Evolutionary conservation across 2,113 vertebrate genomes (phyloP).

Genomic region (Apodemus sylvaticus): DNA sequence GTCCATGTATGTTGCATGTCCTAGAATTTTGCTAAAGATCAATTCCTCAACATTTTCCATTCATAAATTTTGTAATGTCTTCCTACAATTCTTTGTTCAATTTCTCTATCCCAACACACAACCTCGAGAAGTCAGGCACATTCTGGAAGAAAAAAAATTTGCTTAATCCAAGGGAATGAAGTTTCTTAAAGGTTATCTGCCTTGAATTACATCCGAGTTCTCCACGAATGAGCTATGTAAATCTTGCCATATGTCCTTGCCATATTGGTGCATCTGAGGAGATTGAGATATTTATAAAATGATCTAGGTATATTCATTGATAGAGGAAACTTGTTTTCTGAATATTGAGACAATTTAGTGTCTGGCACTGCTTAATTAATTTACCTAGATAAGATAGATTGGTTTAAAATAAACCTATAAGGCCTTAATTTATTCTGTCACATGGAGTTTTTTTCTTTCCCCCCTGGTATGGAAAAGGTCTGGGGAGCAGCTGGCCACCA

Average conservation of each 20-base stretch:
- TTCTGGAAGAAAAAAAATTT: not conserved
- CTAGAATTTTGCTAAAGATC: conserved; percentile 41
- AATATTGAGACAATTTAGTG: conserved; percentile 50
- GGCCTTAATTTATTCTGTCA: not conserved
- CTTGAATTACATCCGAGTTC: conserved; percentile 61
- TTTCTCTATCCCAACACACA: not conserved
- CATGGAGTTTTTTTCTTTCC: no score
- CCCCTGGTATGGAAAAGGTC: conserved; percentile 51
- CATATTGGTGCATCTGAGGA: conserved; percentile 3
- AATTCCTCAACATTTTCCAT: not conserved
- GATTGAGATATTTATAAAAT: conserved; percentile 37
- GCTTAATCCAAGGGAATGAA: conserved; percentile 55
- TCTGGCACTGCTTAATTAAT: conserved; percentile 55
- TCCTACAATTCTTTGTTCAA: conserved; percentile 27
- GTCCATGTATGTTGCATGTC: conserved; percentile 15
- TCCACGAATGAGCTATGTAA: conserved; percentile 48
- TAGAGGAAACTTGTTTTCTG: conserved; percentile 45
- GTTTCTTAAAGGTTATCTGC: conserved; percentile 60
- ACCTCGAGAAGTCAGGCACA: conserved; percentile 42
- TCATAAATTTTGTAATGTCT: not conserved
- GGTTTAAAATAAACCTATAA: conserved; percentile 49
- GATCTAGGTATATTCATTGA: conserved; percentile 49
- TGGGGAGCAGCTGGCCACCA: conserved; percentile 75
- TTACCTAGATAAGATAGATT: conserved; percentile 52
- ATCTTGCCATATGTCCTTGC: conserved; percentile 62